Evolutionary conservation across 2,888 invertebrate genomes (phyloP), one percentile per base, ranked within the genome.

Genomic region (Sarcophaga rosellei): DNA sequence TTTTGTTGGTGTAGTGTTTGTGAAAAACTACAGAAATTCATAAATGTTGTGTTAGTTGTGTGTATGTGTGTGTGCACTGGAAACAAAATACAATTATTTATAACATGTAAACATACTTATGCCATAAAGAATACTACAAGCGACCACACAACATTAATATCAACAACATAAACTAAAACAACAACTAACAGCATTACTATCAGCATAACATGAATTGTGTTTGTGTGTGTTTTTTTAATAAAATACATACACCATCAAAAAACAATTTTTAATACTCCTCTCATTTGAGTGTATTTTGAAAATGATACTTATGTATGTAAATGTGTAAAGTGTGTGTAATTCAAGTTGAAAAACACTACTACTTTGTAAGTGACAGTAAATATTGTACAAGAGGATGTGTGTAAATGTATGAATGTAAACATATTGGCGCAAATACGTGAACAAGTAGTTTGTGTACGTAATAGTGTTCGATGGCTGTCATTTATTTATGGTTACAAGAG

Each of bases 301-400:
- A 63, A 63, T 47, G 72, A 66, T 74, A 80, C 35, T 35, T 10
- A 8, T 35, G 35, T 35, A 35, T 35, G 35, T 35, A 35, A 35
- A 35, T 73, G 45, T 80, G 45, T 80, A 20, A 66, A 80, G 61
- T 69, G 23, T 10, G 2, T 44, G 25, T 69, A 63, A 77, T 75
- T 84, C 59, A 78, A 65, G 75, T 66, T 75, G 77, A 74, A 77
- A 77, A 66, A 68, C 53, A 66, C 57, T 77, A 73, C 35, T 10
- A 35, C 73, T 81, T 74, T 53, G 73, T 76, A 74, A 81, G 77
- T 78, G 77, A 81, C 74, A 85, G 74, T 77, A 81, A 85, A 85
- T 81, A 63, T 73, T 85, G 77, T 73, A 76, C 68, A 61, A 61
- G 57, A 57, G 61, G 12, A 45, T 21, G 53, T 72, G 20, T 23